These are phyloP conservation scores for Yponomeuta cagnagella DNA, from an alignment of 2,888 invertebrate species.

Conservation along the genomic window DNA sequence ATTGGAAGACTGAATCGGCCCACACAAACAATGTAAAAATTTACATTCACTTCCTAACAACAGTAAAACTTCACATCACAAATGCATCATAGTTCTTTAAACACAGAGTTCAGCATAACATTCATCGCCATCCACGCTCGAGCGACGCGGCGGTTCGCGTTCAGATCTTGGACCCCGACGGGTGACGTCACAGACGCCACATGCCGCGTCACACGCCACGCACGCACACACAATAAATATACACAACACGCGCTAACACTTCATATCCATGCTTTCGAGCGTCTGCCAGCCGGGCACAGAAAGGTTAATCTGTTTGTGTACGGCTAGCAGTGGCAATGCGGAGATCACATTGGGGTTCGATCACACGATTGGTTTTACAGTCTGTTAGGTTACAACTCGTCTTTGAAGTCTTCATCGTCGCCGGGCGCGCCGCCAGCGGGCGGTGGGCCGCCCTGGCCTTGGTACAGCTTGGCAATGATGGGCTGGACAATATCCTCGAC, in stretches of 20 bases:
- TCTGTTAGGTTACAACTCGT: constrained; percentile 82
- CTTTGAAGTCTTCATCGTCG: constrained; percentile 86
- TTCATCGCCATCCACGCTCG: constrained; percentile 26
- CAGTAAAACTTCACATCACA: constrained; percentile 35
- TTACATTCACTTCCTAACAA: constrained; percentile 41
- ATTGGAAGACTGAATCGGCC: constrained; percentile 31
- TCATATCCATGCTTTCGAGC: constrained; percentile 38
- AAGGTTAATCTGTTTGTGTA: constrained; percentile 23
- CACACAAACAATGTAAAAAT: constrained; percentile 31
- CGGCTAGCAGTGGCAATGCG: constrained; percentile 36
- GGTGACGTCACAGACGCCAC: constrained; percentile 21
- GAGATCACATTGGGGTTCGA: constrained; percentile 65
- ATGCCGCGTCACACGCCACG: constrained; percentile 23
- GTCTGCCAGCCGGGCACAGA: constrained; percentile 32
- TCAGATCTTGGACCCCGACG: constrained; percentile 33
- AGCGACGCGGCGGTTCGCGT: constrained; percentile 40
- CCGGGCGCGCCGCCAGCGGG: constrained; percentile 81
- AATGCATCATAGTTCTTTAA: constrained; percentile 60
- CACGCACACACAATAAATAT: constrained; percentile 48
- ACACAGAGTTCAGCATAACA: constrained; percentile 28
- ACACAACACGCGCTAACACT: constrained; percentile 61
- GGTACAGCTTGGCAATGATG: constrained; percentile 97
- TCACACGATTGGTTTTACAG: constrained; percentile 43
- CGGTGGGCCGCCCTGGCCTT: constrained; percentile 87
- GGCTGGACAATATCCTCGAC: constrained; percentile 97